Evolutionary conservation across 2,797 vertebrate species (phyloP).

Genomic region (Tragopan temminckii): DNA sequence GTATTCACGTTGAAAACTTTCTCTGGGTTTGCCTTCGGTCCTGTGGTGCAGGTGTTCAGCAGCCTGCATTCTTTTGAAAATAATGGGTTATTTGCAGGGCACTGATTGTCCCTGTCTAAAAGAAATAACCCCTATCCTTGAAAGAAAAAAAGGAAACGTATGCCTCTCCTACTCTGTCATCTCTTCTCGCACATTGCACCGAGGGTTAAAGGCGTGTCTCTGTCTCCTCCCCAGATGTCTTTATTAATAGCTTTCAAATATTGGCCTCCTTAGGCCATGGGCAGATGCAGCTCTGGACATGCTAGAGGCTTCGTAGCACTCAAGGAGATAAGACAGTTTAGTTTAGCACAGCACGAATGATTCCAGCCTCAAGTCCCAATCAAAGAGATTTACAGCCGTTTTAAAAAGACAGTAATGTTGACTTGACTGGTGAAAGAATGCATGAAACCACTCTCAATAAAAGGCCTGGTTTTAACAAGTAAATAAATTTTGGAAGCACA

Average conservation of each 20-base stretch:
- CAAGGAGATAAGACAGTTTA: conserved; percentile 81
- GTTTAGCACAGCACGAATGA: conserved; percentile 81
- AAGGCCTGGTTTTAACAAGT: conserved; percentile 40
- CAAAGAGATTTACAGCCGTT: conserved; percentile 84
- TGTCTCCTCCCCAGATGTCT: conserved; percentile 67
- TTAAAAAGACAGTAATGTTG: conserved; percentile 80
- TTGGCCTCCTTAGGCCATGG: conserved; percentile 70
- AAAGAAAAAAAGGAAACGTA: conserved; percentile 1
- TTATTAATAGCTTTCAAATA: conserved; percentile 66
- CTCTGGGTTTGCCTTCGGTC: not conserved
- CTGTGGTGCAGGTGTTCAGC: conserved; percentile 19
- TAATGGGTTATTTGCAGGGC: conserved; percentile 37
- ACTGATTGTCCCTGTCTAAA: not conserved
- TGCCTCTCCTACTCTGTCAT: conserved; percentile 28
- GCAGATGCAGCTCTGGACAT: conserved; percentile 69
- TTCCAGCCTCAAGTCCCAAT: conserved; percentile 82
- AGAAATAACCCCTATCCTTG: not conserved
- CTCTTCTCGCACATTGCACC: conserved; percentile 4
- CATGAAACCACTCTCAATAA: conserved; percentile 45
- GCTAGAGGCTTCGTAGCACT: conserved; percentile 77
- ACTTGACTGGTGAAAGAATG: conserved; percentile 79
- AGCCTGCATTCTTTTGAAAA: conserved; percentile 59
- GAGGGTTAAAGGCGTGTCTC: conserved; percentile 69
- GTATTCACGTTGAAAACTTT: not conserved
- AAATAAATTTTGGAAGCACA: conserved; percentile 60